These are phyloP conservation scores for Pristionchus pacificus DNA, from an alignment of 1,140 invertebrate genomes.

Conservation along the genomic window DNA sequence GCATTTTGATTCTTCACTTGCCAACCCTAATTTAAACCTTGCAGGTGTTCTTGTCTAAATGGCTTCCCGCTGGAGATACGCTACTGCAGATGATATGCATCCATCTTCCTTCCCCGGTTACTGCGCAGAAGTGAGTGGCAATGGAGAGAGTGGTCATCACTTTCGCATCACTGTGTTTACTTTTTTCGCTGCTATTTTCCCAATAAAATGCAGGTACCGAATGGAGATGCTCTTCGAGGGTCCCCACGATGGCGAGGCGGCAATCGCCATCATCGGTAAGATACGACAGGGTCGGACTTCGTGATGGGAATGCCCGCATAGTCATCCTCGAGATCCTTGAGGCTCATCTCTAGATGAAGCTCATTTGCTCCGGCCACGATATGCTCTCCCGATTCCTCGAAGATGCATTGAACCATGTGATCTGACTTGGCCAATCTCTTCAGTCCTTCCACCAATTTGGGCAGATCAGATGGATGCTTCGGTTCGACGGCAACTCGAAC, in stretches of 20 bases:
- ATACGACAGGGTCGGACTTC: no score
- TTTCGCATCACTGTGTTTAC: no score
- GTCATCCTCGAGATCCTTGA: constrained; percentile 99
- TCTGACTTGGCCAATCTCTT: constrained; percentile 96
- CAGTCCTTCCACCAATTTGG: constrained; percentile 51
- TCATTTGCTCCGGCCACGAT: constrained; percentile 99
- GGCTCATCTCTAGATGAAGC: constrained; percentile 97
- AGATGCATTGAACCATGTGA: constrained; percentile 99
- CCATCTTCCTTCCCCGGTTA: constrained; percentile 95
- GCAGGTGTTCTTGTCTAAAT: constrained; percentile 90
- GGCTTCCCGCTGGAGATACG: constrained; percentile 97
- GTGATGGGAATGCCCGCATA: no score
- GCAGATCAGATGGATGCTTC: no score
- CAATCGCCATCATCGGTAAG: constrained; percentile 66
- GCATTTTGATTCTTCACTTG: no score
- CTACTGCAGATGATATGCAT: constrained; percentile 99
- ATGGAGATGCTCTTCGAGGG: constrained; percentile 98
- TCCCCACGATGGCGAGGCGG: constrained; percentile 92
- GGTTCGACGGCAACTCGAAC: no score
- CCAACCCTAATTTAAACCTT: no score
- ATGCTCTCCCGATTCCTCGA: no score
- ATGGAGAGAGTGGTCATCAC: no score
- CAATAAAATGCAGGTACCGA: no score
- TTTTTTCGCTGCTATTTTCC: no score
- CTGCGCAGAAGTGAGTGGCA: constrained; percentile 97